A percentile compares a stretch with the other conserved stretches of the same genome.
Conservation (phyloP, 1,140 invertebrate species). For the Neuroterus valhalla region DNA sequence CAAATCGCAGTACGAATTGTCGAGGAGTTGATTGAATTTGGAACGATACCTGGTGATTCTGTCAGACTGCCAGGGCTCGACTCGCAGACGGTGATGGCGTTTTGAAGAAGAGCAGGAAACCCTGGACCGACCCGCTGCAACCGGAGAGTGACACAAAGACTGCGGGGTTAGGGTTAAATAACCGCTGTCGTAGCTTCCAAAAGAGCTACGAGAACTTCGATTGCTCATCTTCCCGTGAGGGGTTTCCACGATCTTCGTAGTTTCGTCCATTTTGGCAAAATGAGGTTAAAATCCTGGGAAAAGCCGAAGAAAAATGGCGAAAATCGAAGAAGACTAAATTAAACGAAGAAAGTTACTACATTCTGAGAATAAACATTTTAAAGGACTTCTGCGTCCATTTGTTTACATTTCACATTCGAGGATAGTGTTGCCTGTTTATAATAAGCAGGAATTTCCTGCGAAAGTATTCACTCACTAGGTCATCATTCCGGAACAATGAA, state of each 20-base stretch:
- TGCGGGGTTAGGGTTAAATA: slow-evolving; percentile 61
- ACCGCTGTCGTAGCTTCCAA: slow-evolving; percentile 62
- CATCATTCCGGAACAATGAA: background rate
- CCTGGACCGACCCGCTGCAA: slow-evolving; percentile 41
- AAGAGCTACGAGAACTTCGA: slow-evolving; percentile 38
- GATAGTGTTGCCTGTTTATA: background rate
- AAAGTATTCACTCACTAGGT: background rate
- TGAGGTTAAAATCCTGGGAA: slow-evolving; percentile 33
- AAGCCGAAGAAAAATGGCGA: slow-evolving; percentile 37
- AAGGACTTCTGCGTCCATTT: slow-evolving; percentile 16
- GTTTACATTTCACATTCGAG: slow-evolving; percentile 1
- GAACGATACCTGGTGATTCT: slow-evolving; percentile 42
- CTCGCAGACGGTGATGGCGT: slow-evolving; percentile 46
- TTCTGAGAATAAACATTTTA: slow-evolving; percentile 13
- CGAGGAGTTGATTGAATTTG: slow-evolving; percentile 41
- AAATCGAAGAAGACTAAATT: slow-evolving; percentile 33
- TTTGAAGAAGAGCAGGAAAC: slow-evolving; percentile 48
- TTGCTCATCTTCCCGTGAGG: slow-evolving; percentile 32
- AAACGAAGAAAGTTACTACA: background rate
- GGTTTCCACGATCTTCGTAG: slow-evolving; percentile 38
- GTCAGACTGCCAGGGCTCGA: slow-evolving; percentile 51
- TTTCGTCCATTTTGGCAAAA: slow-evolving; percentile 51
- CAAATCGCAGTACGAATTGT: slow-evolving; percentile 28
- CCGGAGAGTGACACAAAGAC: slow-evolving; percentile 42
- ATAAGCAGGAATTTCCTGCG: background rate